Evolutionary conservation across 2,888 invertebrate species (phyloP), one percentile per base, ranked within the genome.

Genomic region (Boloria euphrosyne): DNA sequence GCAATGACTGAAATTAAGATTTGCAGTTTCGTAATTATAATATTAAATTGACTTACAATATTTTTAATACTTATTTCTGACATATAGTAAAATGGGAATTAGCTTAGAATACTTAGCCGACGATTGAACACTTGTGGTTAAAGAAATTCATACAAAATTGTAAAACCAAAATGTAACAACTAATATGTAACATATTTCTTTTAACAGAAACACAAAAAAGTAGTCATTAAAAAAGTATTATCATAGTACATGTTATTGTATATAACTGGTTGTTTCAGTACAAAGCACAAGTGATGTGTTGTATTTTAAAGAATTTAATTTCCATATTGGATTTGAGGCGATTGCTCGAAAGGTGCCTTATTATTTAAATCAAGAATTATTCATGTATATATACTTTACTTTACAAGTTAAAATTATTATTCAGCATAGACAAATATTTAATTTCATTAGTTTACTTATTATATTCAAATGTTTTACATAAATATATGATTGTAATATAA

Each of bases 311-410:
- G 46, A 64, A 31, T 46, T 64, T 65, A 59, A 46, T 65, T 58
- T 65, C 58, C 31, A 59, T 52, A 65, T 74, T 70, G 62, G 73
- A 75, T 71, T 74, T 71, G 67, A 79, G 77, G 78, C 75, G 66
- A 75, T 78, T 78, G 80, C 79, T 83, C 79, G 80, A 76, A 73
- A 76, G 84, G 86, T 86, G 85, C 86, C 86, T 87, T 86, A 83
- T 78, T 76, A 76, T 79, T 59, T 49, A 49, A 38, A 38, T 59
- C 68, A 67, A 68, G 60, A 69, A 72, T 70, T 71, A 70, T 71
- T 27, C 27, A 59, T 59, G 27, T 59, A 44, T 47, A 68, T 64
- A 68, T 66, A 70, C 66, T 66, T 62, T 62, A 60, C 61, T 66
- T 62, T 68, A 69, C 51, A 47, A 54, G 60, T 51, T 62, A 69